Evolutionary conservation across 2,888 invertebrate genomes (phyloP), one percentile per base, ranked within the genome.

Genomic region (Oscheius onirici): DNA sequence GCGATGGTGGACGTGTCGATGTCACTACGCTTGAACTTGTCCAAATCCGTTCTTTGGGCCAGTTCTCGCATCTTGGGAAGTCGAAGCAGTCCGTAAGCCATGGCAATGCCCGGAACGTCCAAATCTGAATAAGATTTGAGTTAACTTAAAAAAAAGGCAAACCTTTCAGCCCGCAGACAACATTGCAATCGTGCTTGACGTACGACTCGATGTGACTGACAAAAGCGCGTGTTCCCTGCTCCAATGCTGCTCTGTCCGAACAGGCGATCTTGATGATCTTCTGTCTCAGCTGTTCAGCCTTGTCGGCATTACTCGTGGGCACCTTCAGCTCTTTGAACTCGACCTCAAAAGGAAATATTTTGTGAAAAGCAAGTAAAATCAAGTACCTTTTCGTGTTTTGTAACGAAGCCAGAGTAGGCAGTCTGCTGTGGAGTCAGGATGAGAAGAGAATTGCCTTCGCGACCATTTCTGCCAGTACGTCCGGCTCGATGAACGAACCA

Each of bases 21-120:
- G 20, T 76, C 82, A 69, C 79, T 80, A 55, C 84, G 68, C 40
- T 83, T 74, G 73, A 87, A 74, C 52, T 77, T 66, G 43, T 73
- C 69, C 41, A 78, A 54, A 57, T 78, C 80, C 13, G 69, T 72
- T 26, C 82, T 67, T 22, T 76, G 75, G 1, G 73, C 51, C 2
- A 95, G 89, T 89, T 99, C 99, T 0, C 97, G 95, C 95, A 99
- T 97, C 86, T 92, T 92, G 0, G 97, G 99, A 84, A 97, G 90
- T 84, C 93, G 93, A 0, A 99, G 88, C 0, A 99, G 91, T 0
- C 95, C 97, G 88, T 94, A 99, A 61, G 93, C 92, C 69, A 92
- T 92, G 0, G 94, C 97, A 79, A 97, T 89, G 79, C 91, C 91
- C 5, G 92, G 93, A 76, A 97, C 89, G 81, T 95, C 93, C 24